Evolutionary conservation across 2,113 vertebrate genomes (phyloP), one percentile per base, ranked within the genome.

Genomic region (Daboia siamensis): DNA sequence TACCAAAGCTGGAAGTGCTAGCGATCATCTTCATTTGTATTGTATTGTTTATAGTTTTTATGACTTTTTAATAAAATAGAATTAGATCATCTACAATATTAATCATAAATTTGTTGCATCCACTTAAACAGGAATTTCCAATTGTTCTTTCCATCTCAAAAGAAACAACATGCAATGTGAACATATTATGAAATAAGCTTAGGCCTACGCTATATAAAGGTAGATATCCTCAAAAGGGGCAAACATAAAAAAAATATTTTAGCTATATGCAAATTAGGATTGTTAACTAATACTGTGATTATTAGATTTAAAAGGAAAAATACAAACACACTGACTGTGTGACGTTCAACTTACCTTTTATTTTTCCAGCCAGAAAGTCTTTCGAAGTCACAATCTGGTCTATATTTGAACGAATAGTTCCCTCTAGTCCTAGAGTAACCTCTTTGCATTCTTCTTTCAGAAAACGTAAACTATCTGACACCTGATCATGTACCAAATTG

Each of bases 361-460:
- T 97, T 95, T 98, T 98, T 26, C 97, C 97, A 96, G 97, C 97
- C 96, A 99, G 96, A 85, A 98, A 98, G 93, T 97, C 96, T 94
- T 98, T 98, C 15, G 98, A 98, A 94, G 94, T 97, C 89, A 98
- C 93, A 94, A 99, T 99, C 96, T 99, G 98, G 96, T 99, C 99
- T 98, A 99, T 98, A 95, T 99, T 98, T 0, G 99, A 98, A 93
- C 98, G 98, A 95, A 99, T 98, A n/a, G 97, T 98, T 33, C 98
- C 98, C 94, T 98, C 98, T 91, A 99, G 98, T 90, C 97, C 97
- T 92, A 97, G 97, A 2, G 94, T 96, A 54, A 96, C 94, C 15
- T 93, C 91, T 91, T 96, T 96, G 94, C 99, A 99, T 91, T 99
- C 98, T 54, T 98, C 97, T 96, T 98, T 98, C 96, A 99, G 96